A percentile compares a stretch with the other conserved stretches of the same genome.
These are phyloP conservation scores for Huso huso DNA, from an alignment of 2,797 vertebrate genomes.

Conservation along the genomic window DNA sequence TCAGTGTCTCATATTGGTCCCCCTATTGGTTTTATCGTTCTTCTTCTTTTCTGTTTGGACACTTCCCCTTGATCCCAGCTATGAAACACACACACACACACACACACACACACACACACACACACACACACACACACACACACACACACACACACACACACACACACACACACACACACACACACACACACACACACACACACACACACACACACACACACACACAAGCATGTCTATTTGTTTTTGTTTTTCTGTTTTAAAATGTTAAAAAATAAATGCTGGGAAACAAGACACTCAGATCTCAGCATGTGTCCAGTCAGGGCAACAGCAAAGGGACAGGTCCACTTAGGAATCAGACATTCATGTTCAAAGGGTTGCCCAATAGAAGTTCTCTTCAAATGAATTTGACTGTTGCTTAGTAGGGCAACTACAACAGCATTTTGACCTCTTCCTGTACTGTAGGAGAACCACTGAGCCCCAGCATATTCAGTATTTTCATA, in stretches of 20 bases:
- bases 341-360: neutral
- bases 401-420: neutral
- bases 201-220: neutral
- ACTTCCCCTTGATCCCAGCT: neutral
- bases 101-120: slow-evolving; percentile 19
- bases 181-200: neutral
- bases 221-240: neutral
- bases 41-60: too few species aligned
- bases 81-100: neutral
- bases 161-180: neutral
- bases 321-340: neutral
- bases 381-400: slow-evolving; percentile 1
- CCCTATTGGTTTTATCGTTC: too few species aligned
- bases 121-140: slow-evolving; percentile 13
- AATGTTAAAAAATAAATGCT: neutral
- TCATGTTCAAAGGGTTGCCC: neutral
- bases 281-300: too few species aligned
- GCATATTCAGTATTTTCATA: neutral
- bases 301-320: too few species aligned
- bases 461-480: neutral
- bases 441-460: neutral
- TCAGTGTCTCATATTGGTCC: too few species aligned
- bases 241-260: neutral
- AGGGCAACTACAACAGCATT: neutral
- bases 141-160: slow-evolving; percentile 1